Evolutionary conservation across 1,140 invertebrate species (phyloP), one percentile per base, ranked within the genome.

Genomic region (Dendrolimus kikuchii): DNA sequence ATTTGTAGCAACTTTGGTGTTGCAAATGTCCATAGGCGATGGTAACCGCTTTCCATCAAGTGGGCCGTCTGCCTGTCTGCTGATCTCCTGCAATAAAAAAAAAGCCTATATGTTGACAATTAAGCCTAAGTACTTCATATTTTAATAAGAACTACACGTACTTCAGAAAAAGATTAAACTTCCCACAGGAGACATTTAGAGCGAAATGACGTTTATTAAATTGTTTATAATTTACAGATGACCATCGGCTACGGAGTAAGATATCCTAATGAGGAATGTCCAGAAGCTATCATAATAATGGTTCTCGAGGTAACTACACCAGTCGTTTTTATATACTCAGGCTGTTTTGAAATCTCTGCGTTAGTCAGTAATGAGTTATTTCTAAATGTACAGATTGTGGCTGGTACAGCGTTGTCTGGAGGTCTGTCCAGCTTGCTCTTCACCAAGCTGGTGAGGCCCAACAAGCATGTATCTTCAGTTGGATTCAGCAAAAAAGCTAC

Each of bases 251-350:
- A 92, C 63, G 92, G 92, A 3, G 88, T 88, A 7, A 88, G 95
- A 49, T 94, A 91, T 74, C 94, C 94, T 1, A 96, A 93, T 7
- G 93, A 95, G 71, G 91, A 96, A 66, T 97, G 96, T 75, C 92
- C 94, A 0, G 93, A 95, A 75, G 94, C 93, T 0, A 92, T 96
- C 43, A 91, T 96, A 46, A 88, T 96, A 2, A 88, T 92, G 64
- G 88, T 90, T 6, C 62, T 84, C 37, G 83, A 86, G 66, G 83
- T 85, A 62, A 66, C 5, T 7, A 44, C n/a, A 46, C 38, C 10
- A 10, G 38, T 39, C 40, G 5, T 45, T 10, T 3, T 44, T 5
- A 2, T 4, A 9, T 8, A 45, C n/a, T 5, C 0, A 8, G 5
- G 23, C n/a, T 3, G 3, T 45, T n/a, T 10, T 8, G 10, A 23